Evolutionary conservation across 2,797 vertebrate genomes (phyloP), one percentile per base, ranked within the genome.

Genomic region (Sebastiscus albofasciatus): DNA sequence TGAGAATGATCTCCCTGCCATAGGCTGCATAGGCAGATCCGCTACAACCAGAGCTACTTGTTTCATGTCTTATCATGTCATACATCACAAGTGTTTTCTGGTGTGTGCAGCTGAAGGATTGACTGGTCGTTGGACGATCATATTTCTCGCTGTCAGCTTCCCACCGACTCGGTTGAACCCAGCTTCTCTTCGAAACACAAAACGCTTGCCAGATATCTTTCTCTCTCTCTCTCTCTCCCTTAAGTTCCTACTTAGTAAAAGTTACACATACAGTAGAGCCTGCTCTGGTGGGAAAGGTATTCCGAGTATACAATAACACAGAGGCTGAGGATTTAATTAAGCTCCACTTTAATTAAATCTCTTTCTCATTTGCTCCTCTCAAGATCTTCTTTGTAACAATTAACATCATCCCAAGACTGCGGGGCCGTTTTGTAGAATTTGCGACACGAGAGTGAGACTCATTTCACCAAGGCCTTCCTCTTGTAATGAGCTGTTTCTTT

Each of bases 311-410:
- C 80, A 83, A 77, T 68, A 83, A 80, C 69, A 73, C 69, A 2
- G 16, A 71, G 70, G 61, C 55, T 31, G 83, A 85, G 81, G 84
- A 65, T 89, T 87, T 90, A 84, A 92, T 92, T 91, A 88, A 86
- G 87, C 83, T 90, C 81, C 12, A 22, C 76, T 85, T 86, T 89
- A 88, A 91, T 93, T 91, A 91, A 87, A 89, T 90, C 83, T 84
- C 54, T 69, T 79, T 80, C 81, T 87, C 75, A 58, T 86, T 88
- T 74, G 74, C 79, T 74, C 36, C 54, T 81, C 77, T 78, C 61
- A 54, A 65, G 81, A 75, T 87, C 82, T 33, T 80, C 68, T 77
- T 75, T 75, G 80, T 75, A 76, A 77, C 81, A 84, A 85, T 89
- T 85, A 81, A 46, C 66, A 49, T 59, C 67, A 74, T 88, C 77